Conservation (phyloP, 2,113 vertebrate genomes). For the Oncorhynchus clarkii region DNA sequence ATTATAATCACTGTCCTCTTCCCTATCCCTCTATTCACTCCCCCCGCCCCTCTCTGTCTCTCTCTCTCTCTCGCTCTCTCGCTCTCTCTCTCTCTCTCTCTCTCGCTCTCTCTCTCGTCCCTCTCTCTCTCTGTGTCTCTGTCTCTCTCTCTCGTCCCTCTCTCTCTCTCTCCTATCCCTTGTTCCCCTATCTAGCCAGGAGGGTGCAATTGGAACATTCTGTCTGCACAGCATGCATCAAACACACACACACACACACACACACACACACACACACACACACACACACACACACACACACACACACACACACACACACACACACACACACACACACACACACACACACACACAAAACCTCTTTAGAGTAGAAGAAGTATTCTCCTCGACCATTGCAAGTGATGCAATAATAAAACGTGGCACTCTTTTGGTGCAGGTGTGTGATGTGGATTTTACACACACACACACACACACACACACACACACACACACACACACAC, state of each 20-base stretch:
- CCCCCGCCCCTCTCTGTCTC: background rate
- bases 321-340: background rate
- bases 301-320: background rate
- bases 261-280: no score
- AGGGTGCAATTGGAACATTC: background rate
- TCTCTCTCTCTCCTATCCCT: background rate
- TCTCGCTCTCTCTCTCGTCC: background rate
- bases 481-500: no score
- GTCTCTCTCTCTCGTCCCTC: background rate
- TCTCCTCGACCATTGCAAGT: no score
- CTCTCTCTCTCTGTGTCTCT: background rate
- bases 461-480: no score
- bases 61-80: background rate
- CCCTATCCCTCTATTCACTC: background rate
- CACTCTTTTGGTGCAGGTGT: no score
- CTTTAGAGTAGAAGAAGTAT: background rate
- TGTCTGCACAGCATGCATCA: background rate
- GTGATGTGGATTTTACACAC: no score
- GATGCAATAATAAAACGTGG: no score
- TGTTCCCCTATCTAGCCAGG: background rate
- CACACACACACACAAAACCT: background rate
- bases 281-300: background rate
- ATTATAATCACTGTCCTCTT: conserved; percentile 61
- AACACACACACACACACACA: no score
- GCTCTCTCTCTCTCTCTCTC: background rate